Evolutionary conservation across 2,888 invertebrate genomes (phyloP), one percentile per base, ranked within the genome.

Genomic region (Apocheima hispidaria): DNA sequence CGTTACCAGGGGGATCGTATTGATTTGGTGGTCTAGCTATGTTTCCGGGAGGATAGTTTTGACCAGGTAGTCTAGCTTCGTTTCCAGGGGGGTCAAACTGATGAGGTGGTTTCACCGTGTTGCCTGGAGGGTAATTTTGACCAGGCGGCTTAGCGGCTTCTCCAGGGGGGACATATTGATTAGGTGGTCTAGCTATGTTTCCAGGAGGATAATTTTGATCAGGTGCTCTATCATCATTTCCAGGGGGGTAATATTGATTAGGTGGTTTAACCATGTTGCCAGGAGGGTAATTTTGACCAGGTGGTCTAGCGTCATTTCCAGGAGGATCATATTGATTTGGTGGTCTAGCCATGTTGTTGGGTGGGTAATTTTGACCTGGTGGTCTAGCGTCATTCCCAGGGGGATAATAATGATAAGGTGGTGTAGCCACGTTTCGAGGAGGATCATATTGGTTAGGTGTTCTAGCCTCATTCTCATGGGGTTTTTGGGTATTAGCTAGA

Each of bases 401-500:
- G n/a, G 41, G 41, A 14, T 16, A 9, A 43, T 14, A 26, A 2
- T 18, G 30, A 0, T 33, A 3, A 30, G 46, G 46, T 33, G 46
- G 46, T 46, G 18, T 30, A 35, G 18, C n/a, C n/a, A 14, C 7
- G 10, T 20, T 20, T 1, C 18, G 18, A 4, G 46, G 28, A 1
- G 30, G 30, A 10, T 43, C 5, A 16, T 14, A 2, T 14, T 43
- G 43, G 6, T 9, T 2, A 26, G 50, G 51, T 20, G 40, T 16
- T 50, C 10, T 38, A 14, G 16, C 16, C n/a, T 12, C 26, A 1
- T 26, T 26, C 14, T 12, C 16, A n/a, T 23, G 36, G 10, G 50
- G 35, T 38, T 1, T 26, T 16, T 51, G 36, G 14, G 50, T 26
- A 30, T 65, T 63, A 16, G 54, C 50, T 43, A 40, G 49, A 18